Evolutionary conservation across 2,113 vertebrate species (phyloP).

Genomic region (Scartelaos histophorus): DNA sequence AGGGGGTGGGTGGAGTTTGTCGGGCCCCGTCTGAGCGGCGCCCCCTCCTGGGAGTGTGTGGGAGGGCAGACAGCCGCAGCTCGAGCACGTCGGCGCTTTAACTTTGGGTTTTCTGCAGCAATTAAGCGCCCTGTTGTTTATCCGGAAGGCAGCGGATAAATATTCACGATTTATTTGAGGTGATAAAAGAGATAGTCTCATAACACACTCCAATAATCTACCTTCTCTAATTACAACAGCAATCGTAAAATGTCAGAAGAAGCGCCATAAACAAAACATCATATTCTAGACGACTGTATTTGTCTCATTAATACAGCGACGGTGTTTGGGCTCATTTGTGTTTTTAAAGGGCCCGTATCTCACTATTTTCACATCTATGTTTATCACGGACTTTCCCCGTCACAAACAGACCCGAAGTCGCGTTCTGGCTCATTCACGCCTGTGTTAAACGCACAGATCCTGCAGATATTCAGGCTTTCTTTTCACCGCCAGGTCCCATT

Average conservation of each 20-base stretch:
- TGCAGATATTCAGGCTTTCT: too few species aligned
- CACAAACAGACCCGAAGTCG: too few species aligned
- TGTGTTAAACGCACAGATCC: too few species aligned
- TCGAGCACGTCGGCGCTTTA: slow-evolving; percentile 8
- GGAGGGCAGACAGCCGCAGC: slow-evolving; percentile 5
- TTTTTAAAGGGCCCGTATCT: background rate
- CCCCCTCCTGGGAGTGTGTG: slow-evolving; percentile 1
- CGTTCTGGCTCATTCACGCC: too few species aligned
- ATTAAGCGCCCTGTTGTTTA: slow-evolving; percentile 71
- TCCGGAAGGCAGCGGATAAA: slow-evolving; percentile 70
- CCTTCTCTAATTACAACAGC: slow-evolving; percentile 79
- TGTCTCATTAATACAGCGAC: slow-evolving; percentile 66
- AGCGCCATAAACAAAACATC: slow-evolving; percentile 75
- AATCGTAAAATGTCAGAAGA: slow-evolving; percentile 76
- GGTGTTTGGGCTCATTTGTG: slow-evolving; percentile 28
- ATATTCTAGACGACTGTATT: slow-evolving; percentile 65
- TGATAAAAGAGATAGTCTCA: slow-evolving; percentile 76
- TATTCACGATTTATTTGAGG: slow-evolving; percentile 77
- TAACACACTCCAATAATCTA: slow-evolving; percentile 78
- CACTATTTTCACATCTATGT: too few species aligned
- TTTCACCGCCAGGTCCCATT: too few species aligned
- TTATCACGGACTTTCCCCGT: too few species aligned
- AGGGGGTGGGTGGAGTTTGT: background rate
- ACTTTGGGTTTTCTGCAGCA: slow-evolving; percentile 60
- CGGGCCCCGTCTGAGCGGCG: background rate